phyloP scores from a whole-genome alignment of 2,888 invertebrate species.

The Epinotia brunnichana region DNA sequence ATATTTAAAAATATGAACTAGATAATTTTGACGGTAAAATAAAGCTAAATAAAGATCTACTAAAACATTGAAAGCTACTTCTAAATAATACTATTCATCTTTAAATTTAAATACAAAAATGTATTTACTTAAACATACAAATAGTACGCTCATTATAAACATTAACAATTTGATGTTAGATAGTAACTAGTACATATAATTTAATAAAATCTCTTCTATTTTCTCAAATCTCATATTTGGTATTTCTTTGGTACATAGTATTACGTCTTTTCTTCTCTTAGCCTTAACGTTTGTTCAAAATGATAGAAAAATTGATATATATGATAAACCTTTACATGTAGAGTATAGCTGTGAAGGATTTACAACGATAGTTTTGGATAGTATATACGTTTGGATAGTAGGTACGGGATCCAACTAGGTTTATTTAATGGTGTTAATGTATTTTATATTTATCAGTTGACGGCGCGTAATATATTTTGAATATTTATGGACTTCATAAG shows the following conservation, averaged over 20 bases:
- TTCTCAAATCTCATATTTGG: slow-evolving; percentile 29
- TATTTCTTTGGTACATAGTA: slow-evolving; percentile 33
- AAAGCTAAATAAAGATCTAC: slow-evolving; percentile 38
- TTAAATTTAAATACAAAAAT: slow-evolving; percentile 38
- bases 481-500: slow-evolving; percentile 10
- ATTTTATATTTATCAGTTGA: neutral
- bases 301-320: slow-evolving; percentile 10
- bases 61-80: slow-evolving; percentile 44
- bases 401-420: neutral
- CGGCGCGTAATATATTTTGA: neutral
- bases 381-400: neutral
- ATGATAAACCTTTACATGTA: neutral
- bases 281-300: slow-evolving; percentile 26
- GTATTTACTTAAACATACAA: slow-evolving; percentile 35
- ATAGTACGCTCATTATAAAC: slow-evolving; percentile 41
- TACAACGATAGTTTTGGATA: slow-evolving; percentile 12
- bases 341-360: slow-evolving; percentile 14
- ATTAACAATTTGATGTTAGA: slow-evolving; percentile 33
- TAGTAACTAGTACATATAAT: slow-evolving; percentile 20
- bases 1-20: slow-evolving; percentile 34
- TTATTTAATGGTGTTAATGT: neutral
- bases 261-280: slow-evolving; percentile 18
- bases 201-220: slow-evolving; percentile 36
- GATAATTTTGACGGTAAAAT: slow-evolving; percentile 28
- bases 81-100: slow-evolving; percentile 38